These are phyloP conservation scores for Passerina amoena DNA, from an alignment of 2,113 vertebrate genomes.

Conservation along the genomic window DNA sequence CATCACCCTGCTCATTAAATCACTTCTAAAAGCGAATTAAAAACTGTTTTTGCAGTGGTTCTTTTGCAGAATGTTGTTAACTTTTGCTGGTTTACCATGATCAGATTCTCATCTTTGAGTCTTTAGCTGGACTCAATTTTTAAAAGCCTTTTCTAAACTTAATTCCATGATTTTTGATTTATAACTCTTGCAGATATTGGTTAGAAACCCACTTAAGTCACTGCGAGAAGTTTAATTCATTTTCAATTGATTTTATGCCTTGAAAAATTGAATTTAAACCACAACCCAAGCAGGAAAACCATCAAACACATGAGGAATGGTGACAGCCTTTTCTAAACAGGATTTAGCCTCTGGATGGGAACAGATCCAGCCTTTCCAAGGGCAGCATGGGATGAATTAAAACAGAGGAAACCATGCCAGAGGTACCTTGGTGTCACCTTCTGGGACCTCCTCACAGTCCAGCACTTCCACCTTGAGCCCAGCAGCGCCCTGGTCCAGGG, in stretches of 20 bases:
- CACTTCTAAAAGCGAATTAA: not conserved
- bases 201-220: not conserved
- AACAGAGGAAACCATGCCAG: not conserved
- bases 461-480: constrained; percentile 82
- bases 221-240: not conserved
- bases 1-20: not conserved
- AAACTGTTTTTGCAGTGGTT: not conserved
- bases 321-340: not conserved
- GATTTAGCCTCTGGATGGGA: not conserved
- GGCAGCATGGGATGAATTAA: not conserved
- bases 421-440: constrained; percentile 75
- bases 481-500: constrained; percentile 83
- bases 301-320: not conserved
- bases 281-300: not conserved
- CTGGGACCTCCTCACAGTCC: constrained; percentile 68
- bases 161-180: not conserved
- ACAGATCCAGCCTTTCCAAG: not conserved
- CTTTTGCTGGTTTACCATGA: not conserved
- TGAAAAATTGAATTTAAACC: not conserved
- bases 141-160: not conserved
- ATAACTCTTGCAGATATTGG: not conserved
- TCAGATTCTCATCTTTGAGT: not conserved
- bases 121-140: not conserved
- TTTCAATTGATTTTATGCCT: not conserved
- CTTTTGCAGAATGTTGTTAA: not conserved